phyloP scores from a whole-genome alignment of 2,113 vertebrate genomes.

The Neogobius melanostomus region DNA sequence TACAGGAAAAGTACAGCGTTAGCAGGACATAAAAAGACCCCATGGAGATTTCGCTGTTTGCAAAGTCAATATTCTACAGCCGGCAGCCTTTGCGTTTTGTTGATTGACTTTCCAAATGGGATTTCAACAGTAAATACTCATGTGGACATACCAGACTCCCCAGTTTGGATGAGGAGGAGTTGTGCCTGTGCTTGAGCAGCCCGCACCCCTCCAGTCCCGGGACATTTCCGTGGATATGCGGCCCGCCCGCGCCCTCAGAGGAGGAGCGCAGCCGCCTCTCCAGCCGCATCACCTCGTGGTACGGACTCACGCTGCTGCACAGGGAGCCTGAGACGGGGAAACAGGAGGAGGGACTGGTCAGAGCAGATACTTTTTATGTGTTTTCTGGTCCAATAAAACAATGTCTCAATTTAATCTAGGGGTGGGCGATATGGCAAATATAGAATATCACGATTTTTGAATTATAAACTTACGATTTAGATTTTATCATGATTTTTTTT shows the following conservation, averaged over 20 bases:
- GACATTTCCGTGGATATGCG: constrained; percentile 84
- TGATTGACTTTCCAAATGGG: background rate
- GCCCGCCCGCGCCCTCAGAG: constrained; percentile 93
- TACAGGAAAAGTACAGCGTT: no score
- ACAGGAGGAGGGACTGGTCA: background rate
- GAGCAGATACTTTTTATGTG: background rate
- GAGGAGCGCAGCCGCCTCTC: constrained; percentile 91
- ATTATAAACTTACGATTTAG: no score
- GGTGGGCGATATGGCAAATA: no score
- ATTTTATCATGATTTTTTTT: no score
- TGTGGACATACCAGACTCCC: constrained; percentile 90
- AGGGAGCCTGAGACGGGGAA: constrained; percentile 64
- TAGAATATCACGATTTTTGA: no score
- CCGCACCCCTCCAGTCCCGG: constrained; percentile 77
- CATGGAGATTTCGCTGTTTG: no score
- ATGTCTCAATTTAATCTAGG: no score
- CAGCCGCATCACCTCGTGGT: constrained; percentile 85
- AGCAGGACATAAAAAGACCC: no score
- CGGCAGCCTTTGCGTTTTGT: no score
- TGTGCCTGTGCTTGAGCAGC: constrained; percentile 85
- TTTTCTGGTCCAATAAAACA: no score
- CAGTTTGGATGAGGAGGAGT: constrained; percentile 94
- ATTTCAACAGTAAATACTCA: background rate
- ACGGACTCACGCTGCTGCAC: constrained; percentile 84
- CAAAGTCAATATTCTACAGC: no score